Percentiles rank a stretch among this genome's conserved stretches.
phyloP scores from a whole-genome alignment of 2,113 vertebrate genomes.

The Jacana jacana region DNA sequence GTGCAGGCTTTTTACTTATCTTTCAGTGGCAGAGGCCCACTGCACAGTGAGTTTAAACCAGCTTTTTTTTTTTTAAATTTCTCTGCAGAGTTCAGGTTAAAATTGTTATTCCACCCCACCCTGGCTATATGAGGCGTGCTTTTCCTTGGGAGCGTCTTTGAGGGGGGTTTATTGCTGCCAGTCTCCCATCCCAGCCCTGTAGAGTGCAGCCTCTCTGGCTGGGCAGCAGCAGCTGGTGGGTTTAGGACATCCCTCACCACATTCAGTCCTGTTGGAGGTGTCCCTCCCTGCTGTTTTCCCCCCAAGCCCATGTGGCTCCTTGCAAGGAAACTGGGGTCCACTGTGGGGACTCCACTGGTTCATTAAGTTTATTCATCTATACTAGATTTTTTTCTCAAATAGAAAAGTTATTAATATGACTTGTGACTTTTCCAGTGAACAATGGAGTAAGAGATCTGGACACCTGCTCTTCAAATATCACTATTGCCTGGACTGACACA shows the following conservation, averaged over 20 bases:
- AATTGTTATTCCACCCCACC: background rate
- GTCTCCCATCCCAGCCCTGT: background rate
- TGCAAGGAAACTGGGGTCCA: background rate
- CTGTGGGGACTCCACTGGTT: background rate
- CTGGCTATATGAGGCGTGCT: background rate
- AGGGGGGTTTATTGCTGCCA: background rate
- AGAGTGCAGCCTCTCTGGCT: background rate
- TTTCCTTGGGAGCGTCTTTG: background rate
- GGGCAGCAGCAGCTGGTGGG: background rate
- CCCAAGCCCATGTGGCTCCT: background rate
- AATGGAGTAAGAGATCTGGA: background rate
- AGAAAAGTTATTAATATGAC: background rate
- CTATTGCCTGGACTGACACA: background rate
- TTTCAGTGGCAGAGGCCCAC: background rate
- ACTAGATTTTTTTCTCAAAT: background rate
- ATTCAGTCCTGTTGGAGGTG: background rate
- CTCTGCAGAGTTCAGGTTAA: background rate
- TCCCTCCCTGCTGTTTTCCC: background rate
- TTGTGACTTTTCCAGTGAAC: background rate
- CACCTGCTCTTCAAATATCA: background rate
- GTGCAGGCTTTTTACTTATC: background rate
- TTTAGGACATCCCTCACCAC: fast-evolving
- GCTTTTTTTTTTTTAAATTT: background rate
- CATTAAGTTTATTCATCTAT: background rate
- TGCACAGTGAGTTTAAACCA: background rate